Evolutionary conservation across 2,113 vertebrate genomes (phyloP).

Genomic region (Anthoscopus minutus): DNA sequence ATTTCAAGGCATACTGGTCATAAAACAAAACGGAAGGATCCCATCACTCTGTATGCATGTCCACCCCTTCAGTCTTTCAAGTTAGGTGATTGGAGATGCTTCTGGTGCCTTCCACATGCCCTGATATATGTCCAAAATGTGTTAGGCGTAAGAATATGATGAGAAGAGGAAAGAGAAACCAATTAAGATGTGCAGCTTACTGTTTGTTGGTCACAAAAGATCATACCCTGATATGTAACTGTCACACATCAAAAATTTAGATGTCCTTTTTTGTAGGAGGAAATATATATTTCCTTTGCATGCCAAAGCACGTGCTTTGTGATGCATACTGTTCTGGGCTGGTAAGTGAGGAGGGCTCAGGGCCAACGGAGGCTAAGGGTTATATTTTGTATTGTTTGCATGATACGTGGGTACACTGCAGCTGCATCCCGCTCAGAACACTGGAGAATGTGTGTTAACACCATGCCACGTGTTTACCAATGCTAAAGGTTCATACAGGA

Average conservation of each 20-base stretch:
- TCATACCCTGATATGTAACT: not conserved
- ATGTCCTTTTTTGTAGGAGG: not conserved
- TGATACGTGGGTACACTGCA: not conserved
- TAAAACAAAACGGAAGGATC: not conserved
- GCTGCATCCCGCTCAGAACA: not conserved
- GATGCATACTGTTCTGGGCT: not conserved
- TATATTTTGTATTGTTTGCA: not conserved
- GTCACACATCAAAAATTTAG: not conserved
- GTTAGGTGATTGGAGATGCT: not conserved
- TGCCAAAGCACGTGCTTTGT: rapidly evolving
- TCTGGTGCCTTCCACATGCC: not conserved
- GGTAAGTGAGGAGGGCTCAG: not conserved
- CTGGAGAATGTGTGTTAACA: not conserved
- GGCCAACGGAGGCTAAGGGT: not conserved
- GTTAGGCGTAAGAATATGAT: not conserved
- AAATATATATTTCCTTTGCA: not conserved
- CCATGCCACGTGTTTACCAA: not conserved
- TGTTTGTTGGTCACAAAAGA: not conserved
- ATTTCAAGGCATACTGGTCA: not conserved
- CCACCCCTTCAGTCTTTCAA: not conserved
- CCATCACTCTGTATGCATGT: not conserved
- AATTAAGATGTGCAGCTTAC: not conserved
- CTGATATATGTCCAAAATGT: not conserved
- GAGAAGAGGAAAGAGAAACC: not conserved
- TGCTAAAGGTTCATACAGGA: not conserved